Percentiles rank a stretch among this genome's conserved stretches.
These are phyloP conservation scores for Ailurus styani DNA, from an alignment of 2,113 vertebrate genomes.

Conservation along the genomic window DNA sequence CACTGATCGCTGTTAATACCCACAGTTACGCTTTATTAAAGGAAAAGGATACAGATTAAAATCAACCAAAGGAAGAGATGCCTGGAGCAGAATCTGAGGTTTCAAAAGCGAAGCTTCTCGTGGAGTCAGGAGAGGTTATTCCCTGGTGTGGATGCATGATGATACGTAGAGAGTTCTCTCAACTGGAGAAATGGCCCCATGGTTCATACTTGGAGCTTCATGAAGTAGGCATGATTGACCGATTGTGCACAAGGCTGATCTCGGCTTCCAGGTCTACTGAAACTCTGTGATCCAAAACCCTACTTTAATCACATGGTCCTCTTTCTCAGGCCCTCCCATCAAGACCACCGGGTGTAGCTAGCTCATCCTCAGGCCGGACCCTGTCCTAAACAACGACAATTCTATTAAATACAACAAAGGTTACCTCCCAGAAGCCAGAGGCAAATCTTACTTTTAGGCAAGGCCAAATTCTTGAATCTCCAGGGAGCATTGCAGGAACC, in stretches of 20 bases:
- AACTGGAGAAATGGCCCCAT: neutral
- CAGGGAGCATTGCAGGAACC: neutral
- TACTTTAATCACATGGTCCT: neutral
- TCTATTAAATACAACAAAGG: neutral
- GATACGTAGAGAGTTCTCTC: rapidly evolving
- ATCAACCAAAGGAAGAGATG: neutral
- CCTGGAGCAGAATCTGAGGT: neutral
- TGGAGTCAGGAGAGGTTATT: rapidly evolving
- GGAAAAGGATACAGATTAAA: neutral
- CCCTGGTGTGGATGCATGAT: too few species aligned
- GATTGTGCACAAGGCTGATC: rapidly evolving
- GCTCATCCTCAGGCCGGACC: neutral
- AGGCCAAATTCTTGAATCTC: neutral
- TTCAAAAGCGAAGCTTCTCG: neutral
- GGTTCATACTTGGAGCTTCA: neutral
- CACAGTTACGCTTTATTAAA: neutral
- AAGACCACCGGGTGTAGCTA: neutral
- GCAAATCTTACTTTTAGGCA: neutral
- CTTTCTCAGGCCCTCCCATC: neutral
- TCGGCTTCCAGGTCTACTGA: neutral
- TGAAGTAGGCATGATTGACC: neutral
- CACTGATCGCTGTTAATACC: neutral
- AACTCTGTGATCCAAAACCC: neutral
- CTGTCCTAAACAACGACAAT: neutral
- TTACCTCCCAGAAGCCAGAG: neutral